Evolutionary conservation across 2,888 invertebrate species (phyloP), one percentile per base, ranked within the genome.

Genomic region (Ectemnius cavifrons): DNA sequence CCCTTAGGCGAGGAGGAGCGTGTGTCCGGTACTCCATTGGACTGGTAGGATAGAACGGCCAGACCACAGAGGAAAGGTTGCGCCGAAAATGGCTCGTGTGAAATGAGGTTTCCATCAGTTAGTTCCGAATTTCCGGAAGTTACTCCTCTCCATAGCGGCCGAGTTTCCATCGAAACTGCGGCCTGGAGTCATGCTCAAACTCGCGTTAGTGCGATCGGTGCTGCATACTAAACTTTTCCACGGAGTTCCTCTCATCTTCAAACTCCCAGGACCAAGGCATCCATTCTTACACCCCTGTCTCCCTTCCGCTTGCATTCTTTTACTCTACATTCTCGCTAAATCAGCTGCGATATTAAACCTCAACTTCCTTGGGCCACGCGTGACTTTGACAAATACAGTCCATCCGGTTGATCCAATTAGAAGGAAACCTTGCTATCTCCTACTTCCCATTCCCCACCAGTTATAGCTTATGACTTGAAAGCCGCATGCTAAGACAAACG

Each of bases 61-160:
- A 37, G 37, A 11, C 37, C 37, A 37, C 37, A 37, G 37, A 37
- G 8, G 37, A 37, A 37, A 37, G 37, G 52, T 57, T 16, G 11
- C 68, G 65, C 47, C 74, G 63, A 73, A 78, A 77, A 78, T 67
- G 69, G 63, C 67, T 67, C 64, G 60, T 67, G 57, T 62, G 79
- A 80, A 84, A 84, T 82, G 79, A 84, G 81, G 76, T 82, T 84
- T 82, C 79, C 78, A 79, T 77, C 82, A 73, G 81, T 83, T 82
- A 82, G 81, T 84, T 78, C 76, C 79, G 77, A 82, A 84, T 84
- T 84, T 78, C 71, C 75, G 20, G 70, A 78, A 84, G 80, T 83
- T 77, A 83, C 77, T 79, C 78, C 74, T 72, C 71, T 57, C 49
- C 65, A 65, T 52, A 5, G 14, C 52, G 52, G 52, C 52, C 52